Evolutionary conservation across 2,888 invertebrate species (phyloP).

Genomic region (Eilema depressum): DNA sequence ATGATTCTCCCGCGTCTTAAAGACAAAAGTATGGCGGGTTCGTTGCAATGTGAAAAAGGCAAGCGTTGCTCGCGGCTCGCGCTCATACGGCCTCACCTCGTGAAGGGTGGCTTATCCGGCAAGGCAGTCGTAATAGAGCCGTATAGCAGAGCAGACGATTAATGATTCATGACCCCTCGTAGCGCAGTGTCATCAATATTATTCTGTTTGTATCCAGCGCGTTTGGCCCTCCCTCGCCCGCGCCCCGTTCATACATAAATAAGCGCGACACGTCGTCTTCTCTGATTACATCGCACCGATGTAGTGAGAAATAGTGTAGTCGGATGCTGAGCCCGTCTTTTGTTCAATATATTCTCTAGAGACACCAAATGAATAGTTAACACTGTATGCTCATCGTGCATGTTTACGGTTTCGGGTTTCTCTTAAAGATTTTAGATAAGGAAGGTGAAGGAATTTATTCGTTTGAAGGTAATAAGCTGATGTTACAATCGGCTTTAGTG

Average conservation of each 20-base stretch:
- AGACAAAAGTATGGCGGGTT: constrained; percentile 27
- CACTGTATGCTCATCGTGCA: constrained; percentile 79
- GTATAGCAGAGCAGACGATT: constrained; percentile 85
- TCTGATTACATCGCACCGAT: constrained; percentile 87
- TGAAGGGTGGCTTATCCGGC: constrained; percentile 83
- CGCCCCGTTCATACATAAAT: constrained; percentile 87
- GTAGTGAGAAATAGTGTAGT: constrained; percentile 87
- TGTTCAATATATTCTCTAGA: constrained; percentile 84
- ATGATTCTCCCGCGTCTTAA: constrained; percentile 14
- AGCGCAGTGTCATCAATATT: constrained; percentile 87
- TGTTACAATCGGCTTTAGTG: constrained; percentile 79
- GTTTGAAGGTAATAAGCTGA: constrained; percentile 82
- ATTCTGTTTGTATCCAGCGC: constrained; percentile 86
- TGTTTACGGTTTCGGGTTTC: constrained; percentile 86
- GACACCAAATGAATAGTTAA: constrained; percentile 84
- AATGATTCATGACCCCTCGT: constrained; percentile 87
- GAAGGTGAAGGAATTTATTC: constrained; percentile 79
- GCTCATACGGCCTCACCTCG: constrained; percentile 67
- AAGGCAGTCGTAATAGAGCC: constrained; percentile 85
- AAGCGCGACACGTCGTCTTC: constrained; percentile 87
- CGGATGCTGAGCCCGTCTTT: constrained; percentile 84
- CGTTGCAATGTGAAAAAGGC: constrained; percentile 54
- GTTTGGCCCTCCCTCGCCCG: constrained; percentile 84
- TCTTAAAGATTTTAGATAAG: constrained; percentile 84
- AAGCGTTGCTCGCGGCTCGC: constrained; percentile 55